These are phyloP conservation scores for Pelecanus crispus DNA, from an alignment of 2,113 vertebrate species.

Conservation along the genomic window DNA sequence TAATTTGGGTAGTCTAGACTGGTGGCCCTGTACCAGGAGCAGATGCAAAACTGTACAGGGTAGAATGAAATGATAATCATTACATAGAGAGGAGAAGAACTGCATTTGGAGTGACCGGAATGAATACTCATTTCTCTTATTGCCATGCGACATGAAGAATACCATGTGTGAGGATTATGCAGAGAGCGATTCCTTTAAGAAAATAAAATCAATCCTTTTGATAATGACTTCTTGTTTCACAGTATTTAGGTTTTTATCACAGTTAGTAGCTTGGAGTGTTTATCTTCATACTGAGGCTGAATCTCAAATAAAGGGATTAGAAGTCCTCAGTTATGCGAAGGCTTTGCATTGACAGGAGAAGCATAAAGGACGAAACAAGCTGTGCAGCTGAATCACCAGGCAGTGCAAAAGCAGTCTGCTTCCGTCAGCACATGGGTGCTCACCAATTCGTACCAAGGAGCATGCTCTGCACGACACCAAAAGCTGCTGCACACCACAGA, in stretches of 20 bases:
- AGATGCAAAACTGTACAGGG: neutral
- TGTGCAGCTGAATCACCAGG: neutral
- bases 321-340: neutral
- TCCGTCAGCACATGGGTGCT: rapidly evolving
- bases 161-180: neutral
- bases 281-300: neutral
- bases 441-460: rapidly evolving
- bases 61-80: neutral
- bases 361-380: neutral
- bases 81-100: neutral
- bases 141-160: neutral
- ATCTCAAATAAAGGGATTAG: conserved; percentile 12
- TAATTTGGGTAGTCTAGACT: neutral
- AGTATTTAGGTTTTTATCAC: neutral
- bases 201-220: neutral
- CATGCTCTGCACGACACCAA: rapidly evolving
- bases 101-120: neutral
- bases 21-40: neutral
- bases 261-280: neutral
- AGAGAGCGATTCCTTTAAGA: neutral
- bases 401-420: neutral
- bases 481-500: neutral
- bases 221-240: neutral
- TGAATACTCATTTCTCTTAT: neutral
- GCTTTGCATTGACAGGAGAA: neutral